A percentile compares a stretch with the other conserved stretches of the same genome.
Evolutionary conservation across 1,140 invertebrate species (phyloP).

Genomic region (Diorhabda carinulata): DNA sequence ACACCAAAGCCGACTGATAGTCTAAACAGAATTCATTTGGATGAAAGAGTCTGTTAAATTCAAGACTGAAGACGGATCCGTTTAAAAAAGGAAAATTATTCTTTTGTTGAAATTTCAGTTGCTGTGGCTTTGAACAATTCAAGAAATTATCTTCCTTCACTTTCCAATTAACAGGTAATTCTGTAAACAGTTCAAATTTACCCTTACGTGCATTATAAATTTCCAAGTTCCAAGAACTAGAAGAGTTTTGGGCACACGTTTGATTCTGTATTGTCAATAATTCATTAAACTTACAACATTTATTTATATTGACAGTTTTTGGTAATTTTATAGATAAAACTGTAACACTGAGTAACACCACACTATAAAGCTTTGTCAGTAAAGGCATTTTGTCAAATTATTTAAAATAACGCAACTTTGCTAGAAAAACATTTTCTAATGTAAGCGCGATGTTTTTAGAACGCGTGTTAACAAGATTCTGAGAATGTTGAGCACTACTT

Average conservation of each 20-base stretch:
- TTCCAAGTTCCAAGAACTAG: conserved; percentile 30
- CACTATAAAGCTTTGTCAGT: background rate
- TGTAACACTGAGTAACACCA: background rate
- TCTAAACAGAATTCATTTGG: conserved; percentile 39
- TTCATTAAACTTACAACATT: conserved; percentile 33
- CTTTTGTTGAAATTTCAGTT: conserved; percentile 16
- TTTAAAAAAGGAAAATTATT: conserved; percentile 33
- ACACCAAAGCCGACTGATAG: conserved; percentile 32
- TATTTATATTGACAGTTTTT: conserved; percentile 27
- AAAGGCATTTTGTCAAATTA: background rate
- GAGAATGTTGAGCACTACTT: background rate
- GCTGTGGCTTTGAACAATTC: conserved; percentile 25
- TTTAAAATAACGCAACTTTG: background rate
- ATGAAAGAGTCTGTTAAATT: conserved; percentile 30
- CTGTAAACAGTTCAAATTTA: conserved; percentile 14
- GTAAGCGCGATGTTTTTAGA: background rate
- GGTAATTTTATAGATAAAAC: background rate
- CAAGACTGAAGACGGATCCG: conserved; percentile 32
- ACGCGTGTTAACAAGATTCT: conserved; percentile 13
- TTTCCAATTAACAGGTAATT: conserved; percentile 35
- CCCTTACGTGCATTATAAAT: conserved; percentile 27
- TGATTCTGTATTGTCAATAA: conserved; percentile 23
- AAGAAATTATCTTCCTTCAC: conserved; percentile 29
- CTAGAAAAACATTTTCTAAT: background rate
- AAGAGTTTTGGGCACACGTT: conserved; percentile 20